These are phyloP conservation scores for Archilochus colubris DNA, from an alignment of 2,113 vertebrate species.

Conservation along the genomic window DNA sequence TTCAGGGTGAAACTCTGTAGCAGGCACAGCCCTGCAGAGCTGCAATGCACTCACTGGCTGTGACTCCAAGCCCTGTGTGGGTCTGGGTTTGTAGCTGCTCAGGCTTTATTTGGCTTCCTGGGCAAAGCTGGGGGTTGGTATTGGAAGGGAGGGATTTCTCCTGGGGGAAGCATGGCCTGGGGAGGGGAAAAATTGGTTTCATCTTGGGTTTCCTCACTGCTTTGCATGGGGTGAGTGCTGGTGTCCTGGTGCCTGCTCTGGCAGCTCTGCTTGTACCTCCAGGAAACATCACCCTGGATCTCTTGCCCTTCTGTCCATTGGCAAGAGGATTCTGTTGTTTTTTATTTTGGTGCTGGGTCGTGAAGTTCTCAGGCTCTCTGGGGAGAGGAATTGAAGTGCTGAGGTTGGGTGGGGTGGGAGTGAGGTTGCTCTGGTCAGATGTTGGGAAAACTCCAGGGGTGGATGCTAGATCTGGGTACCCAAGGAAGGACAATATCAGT, in stretches of 20 bases:
- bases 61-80: neutral
- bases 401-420: neutral
- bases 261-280: fast-evolving
- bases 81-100: neutral
- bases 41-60: fast-evolving
- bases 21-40: neutral
- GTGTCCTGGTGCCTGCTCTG: neutral
- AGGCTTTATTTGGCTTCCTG: neutral
- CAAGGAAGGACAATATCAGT: neutral
- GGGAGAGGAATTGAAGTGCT: no score
- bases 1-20: neutral
- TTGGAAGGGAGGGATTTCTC: neutral
- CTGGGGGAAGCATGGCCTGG: neutral
- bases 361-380: neutral
- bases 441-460: neutral
- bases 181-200: neutral
- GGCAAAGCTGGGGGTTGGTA: neutral
- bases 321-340: neutral
- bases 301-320: neutral
- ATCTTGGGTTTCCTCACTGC: neutral
- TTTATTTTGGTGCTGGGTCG: neutral
- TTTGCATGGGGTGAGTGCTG: neutral
- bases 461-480: neutral
- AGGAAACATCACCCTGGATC: neutral
- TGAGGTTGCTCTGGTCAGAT: neutral